These are phyloP conservation scores for Agrilus mali DNA, from an alignment of 2,888 invertebrate genomes.

Conservation along the genomic window DNA sequence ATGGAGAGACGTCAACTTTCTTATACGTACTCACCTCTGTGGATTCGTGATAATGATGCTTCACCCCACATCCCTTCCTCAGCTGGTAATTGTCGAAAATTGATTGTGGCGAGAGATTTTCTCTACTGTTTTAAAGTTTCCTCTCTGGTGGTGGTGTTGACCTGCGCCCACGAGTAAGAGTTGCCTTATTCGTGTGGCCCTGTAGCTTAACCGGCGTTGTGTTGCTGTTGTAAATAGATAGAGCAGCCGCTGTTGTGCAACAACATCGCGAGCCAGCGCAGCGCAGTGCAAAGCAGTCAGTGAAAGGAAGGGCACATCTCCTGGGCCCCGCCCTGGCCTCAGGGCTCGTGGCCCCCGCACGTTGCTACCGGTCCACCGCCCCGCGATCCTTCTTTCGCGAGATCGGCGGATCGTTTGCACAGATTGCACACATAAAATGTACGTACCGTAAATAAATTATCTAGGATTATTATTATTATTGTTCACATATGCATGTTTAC, in stretches of 20 bases:
- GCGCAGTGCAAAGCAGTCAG: constrained; percentile 31
- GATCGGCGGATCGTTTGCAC: too few species aligned
- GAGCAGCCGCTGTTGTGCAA: constrained; percentile 11
- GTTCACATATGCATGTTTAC: too few species aligned
- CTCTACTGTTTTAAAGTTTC: background rate
- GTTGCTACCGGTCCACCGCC: constrained; percentile 14
- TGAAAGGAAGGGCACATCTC: constrained; percentile 37
- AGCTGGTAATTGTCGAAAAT: too few species aligned
- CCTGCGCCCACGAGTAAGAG: background rate
- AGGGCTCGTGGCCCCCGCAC: constrained; percentile 32
- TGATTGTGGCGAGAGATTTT: too few species aligned
- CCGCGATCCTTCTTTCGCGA: constrained; percentile 8
- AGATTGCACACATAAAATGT: too few species aligned
- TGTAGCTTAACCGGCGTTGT: background rate
- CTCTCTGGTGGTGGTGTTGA: background rate
- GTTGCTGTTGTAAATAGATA: constrained; percentile 1
- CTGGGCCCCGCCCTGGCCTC: constrained; percentile 32
- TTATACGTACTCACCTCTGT: too few species aligned
- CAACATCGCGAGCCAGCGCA: constrained; percentile 13
- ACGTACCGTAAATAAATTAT: too few species aligned
- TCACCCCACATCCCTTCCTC: too few species aligned
- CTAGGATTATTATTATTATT: too few species aligned
- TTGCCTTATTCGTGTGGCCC: background rate
- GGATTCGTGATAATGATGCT: too few species aligned
- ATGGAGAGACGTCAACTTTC: too few species aligned